Conservation (phyloP, 2,113 vertebrate species). For the Cygnus atratus region DNA sequence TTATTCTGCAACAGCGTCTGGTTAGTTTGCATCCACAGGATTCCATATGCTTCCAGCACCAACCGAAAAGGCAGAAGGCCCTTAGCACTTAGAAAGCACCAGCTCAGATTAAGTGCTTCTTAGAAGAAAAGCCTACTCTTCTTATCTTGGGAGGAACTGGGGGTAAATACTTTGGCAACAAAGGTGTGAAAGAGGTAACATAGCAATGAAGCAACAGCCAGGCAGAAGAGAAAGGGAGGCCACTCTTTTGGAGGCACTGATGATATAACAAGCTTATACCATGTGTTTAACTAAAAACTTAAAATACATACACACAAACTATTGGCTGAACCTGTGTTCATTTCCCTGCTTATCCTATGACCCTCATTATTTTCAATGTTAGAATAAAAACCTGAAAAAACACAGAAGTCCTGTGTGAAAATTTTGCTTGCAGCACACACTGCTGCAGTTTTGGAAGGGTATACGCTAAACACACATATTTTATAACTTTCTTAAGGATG, state of each 20-base stretch:
- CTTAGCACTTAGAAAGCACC: neutral
- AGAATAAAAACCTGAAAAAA: neutral
- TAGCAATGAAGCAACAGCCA: neutral
- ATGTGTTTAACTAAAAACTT: neutral
- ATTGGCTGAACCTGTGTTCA: neutral
- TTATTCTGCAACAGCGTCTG: neutral
- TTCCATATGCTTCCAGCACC: neutral
- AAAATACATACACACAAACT: neutral
- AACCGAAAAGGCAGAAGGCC: neutral
- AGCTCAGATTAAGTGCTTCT: neutral
- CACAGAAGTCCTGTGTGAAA: neutral
- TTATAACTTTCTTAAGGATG: neutral
- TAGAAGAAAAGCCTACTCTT: neutral
- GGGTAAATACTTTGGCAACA: neutral
- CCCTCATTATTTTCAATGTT: neutral
- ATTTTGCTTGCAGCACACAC: neutral
- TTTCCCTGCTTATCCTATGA: neutral
- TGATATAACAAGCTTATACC: neutral
- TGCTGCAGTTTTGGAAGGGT: neutral
- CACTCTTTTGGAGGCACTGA: neutral
- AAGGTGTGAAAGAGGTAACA: neutral
- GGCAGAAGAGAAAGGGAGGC: neutral
- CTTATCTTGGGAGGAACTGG: neutral
- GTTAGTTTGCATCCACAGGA: rapidly evolving
- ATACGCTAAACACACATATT: neutral